Evolutionary conservation across 2,797 vertebrate genomes (phyloP), one percentile per base, ranked within the genome.

Genomic region (Peromyscus attwateri): DNA sequence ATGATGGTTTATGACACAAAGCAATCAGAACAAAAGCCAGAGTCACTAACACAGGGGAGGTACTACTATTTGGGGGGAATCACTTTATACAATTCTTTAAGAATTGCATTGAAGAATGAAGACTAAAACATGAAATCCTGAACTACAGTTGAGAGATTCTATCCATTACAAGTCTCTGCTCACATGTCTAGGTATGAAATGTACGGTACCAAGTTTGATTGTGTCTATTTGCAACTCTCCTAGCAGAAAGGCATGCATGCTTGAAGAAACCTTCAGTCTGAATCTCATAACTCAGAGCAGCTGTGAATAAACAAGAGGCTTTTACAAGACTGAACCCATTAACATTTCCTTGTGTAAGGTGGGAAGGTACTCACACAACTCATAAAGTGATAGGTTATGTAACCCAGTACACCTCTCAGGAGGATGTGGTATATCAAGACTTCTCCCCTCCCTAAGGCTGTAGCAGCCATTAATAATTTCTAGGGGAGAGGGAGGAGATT

Each of bases 81-180:
- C 68, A 46, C 17, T 89, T 95, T 89, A 84, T 60, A 62, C 6
- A 68, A 10, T 60, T 92, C 60, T n/a, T 91, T 93, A 87, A 89
- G 31, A 93, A 88, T 62, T 76, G 49, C 29, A 9, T 73, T 73
- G 34, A 23, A 89, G 31, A 93, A 84, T 79, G 34, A 85, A 94
- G 71, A 92, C 17, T n/a, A 75, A 85, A 85, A 34, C 8, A 73
- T 52, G 29, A 21, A 55, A 73, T 75, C 9, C 27, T 75, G 40
- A 94, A 84, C 49, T 89, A 40, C 16, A 60, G 34, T 3, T 25
- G 19, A 82, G n/a, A 91, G 57, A 87, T 62, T 27, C 17, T 87
- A 68, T 79, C 84, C 12, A 85, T 62, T 92, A 75, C 6, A 31
- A 8, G 34, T 55, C 29, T n/a, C 10, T 6, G 34, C 85, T 68